Percentiles rank a stretch among this genome's conserved stretches.
Evolutionary conservation across 2,113 vertebrate genomes (phyloP).

Genomic region (Sapajus apella): DNA sequence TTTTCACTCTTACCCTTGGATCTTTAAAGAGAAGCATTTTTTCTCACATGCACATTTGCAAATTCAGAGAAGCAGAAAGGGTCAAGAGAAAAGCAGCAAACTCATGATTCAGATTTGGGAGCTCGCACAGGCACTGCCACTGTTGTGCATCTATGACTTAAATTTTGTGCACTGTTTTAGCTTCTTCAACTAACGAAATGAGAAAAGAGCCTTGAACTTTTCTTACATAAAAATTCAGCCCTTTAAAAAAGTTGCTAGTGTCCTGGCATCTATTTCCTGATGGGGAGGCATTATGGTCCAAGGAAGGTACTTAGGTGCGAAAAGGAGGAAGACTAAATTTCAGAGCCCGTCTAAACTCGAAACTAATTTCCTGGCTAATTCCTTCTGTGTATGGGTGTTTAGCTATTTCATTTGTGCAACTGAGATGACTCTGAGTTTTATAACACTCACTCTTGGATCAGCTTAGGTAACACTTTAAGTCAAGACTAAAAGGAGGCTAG

Average conservation of each 20-base stretch:
- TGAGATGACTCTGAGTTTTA: not conserved
- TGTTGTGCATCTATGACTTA: not conserved
- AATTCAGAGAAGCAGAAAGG: constrained; percentile 44
- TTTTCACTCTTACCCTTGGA: constrained; percentile 66
- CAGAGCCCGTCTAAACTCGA: not conserved
- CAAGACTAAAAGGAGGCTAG: not conserved
- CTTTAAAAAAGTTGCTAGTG: not conserved
- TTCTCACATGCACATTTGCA: constrained; percentile 62
- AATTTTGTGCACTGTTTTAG: not conserved
- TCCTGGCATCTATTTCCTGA: not conserved
- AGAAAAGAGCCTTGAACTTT: constrained; percentile 21
- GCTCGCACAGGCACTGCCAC: not conserved
- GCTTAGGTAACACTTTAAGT: not conserved
- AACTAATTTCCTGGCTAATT: not conserved
- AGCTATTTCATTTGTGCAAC: not conserved
- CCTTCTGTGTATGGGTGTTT: not conserved
- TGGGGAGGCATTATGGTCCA: not conserved
- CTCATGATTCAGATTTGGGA: constrained; percentile 53
- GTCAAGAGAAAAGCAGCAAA: constrained; percentile 54
- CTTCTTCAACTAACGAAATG: not conserved
- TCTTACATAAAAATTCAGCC: not conserved
- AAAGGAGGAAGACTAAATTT: not conserved
- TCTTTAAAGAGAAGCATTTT: constrained; percentile 59
- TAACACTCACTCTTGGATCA: not conserved
- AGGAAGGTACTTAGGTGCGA: not conserved